These are phyloP conservation scores for Pogonomyrmex californicus DNA, from an alignment of 1,140 invertebrate species.

Conservation along the genomic window DNA sequence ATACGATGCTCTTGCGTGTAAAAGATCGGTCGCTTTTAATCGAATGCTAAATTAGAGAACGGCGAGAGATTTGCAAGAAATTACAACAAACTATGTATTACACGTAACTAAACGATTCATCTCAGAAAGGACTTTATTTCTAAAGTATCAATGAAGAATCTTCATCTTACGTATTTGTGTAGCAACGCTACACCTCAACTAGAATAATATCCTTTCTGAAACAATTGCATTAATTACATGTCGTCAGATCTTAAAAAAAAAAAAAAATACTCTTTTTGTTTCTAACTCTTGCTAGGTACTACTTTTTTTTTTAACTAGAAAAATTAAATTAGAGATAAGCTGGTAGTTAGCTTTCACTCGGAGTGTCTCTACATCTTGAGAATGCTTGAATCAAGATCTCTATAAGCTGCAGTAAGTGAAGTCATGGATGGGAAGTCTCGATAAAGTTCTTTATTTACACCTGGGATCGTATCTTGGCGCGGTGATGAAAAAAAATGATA, in stretches of 20 bases:
- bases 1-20: slow-evolving; percentile 1
- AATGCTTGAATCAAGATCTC: slow-evolving; percentile 49
- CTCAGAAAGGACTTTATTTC: slow-evolving; percentile 1
- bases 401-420: slow-evolving; percentile 41
- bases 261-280: slow-evolving; percentile 3
- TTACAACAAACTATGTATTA: slow-evolving; percentile 25
- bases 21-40: slow-evolving; percentile 18
- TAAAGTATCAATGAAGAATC: background rate
- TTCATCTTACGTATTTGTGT: slow-evolving; percentile 16
- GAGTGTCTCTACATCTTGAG: slow-evolving; percentile 36
- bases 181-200: background rate
- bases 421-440: slow-evolving; percentile 37
- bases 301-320: slow-evolving; percentile 3
- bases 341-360: slow-evolving; percentile 34
- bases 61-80: slow-evolving; percentile 17
- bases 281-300: slow-evolving; percentile 18
- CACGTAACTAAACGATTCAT: slow-evolving; percentile 35
- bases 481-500: background rate
- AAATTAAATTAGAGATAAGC: slow-evolving; percentile 47
- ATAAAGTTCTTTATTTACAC: slow-evolving; percentile 52
- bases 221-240: slow-evolving; percentile 37
- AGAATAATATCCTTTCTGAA: slow-evolving; percentile 9
- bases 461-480: slow-evolving; percentile 11
- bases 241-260: slow-evolving; percentile 31
- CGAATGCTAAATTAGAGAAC: slow-evolving; percentile 27